Percentiles rank a stretch among this genome's conserved stretches.
Conservation (phyloP, 2,888 invertebrate genomes). For the Polyommatus iphigenia region DNA sequence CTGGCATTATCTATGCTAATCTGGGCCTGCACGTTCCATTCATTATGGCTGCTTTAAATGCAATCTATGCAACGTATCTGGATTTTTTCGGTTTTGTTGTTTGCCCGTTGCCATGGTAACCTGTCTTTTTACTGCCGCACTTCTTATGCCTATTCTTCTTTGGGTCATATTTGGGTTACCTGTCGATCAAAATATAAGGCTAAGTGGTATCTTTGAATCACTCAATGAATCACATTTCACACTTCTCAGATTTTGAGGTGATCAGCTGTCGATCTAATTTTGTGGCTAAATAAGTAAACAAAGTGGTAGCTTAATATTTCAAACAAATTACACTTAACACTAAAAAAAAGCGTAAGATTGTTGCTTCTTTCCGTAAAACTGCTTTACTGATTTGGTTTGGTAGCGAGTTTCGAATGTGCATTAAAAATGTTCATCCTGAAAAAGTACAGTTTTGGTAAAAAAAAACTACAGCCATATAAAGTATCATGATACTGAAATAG, state of each 20-base stretch:
- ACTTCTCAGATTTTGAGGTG: too few relatives aligned
- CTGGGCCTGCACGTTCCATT: slow-evolving; percentile 58
- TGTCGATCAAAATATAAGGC: background rate
- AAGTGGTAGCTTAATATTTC: too few relatives aligned
- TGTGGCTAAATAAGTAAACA: too few relatives aligned
- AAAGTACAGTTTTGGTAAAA: too few relatives aligned
- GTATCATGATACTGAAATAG: background rate
- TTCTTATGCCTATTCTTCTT: slow-evolving; percentile 16
- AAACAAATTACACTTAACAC: too few relatives aligned
- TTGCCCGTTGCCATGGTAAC: slow-evolving; percentile 59
- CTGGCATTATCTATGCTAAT: slow-evolving; percentile 71
- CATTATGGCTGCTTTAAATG: slow-evolving; percentile 74
- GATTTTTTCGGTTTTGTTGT: slow-evolving; percentile 72
- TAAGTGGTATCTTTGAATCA: background rate
- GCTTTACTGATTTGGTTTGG: too few relatives aligned
- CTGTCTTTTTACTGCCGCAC: slow-evolving; percentile 51
- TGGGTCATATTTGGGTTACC: background rate
- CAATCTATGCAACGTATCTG: slow-evolving; percentile 76
- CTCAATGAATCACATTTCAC: too few relatives aligned
- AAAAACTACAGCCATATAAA: background rate
- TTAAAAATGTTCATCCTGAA: too few relatives aligned
- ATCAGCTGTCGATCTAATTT: too few relatives aligned
- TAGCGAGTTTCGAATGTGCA: too few relatives aligned
- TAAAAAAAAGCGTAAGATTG: too few relatives aligned
- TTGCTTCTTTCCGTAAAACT: too few relatives aligned